Percentiles rank a stretch among this genome's conserved stretches.
These are phyloP conservation scores for Isichthys henryi DNA, from an alignment of 2,113 vertebrate genomes.

Conservation along the genomic window DNA sequence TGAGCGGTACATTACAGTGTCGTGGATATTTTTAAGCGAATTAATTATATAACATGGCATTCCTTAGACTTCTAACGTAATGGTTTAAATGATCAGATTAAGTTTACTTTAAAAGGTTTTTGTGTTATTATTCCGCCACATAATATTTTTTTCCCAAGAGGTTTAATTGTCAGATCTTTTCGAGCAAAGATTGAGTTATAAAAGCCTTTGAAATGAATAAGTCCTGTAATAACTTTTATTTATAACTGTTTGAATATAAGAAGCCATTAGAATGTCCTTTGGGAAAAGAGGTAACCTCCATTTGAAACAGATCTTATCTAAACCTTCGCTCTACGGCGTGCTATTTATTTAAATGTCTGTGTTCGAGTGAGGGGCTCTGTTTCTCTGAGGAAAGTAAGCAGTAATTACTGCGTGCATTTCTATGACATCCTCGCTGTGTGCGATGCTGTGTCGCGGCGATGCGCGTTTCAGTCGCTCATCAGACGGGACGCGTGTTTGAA, in stretches of 20 bases:
- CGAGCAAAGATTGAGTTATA: neutral
- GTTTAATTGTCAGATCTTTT: neutral
- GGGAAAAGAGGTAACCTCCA: constrained; percentile 1
- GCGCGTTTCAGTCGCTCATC: neutral
- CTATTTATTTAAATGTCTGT: constrained; percentile 16
- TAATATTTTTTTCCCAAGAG: neutral
- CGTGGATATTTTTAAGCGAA: neutral
- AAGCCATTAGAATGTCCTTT: constrained; percentile 16
- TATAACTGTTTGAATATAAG: constrained; percentile 15
- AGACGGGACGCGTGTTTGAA: neutral
- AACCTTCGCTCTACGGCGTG: neutral
- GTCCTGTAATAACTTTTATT: constrained; percentile 4
- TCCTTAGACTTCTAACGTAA: neutral
- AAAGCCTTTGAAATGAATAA: neutral
- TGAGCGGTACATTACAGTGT: neutral
- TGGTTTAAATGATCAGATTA: neutral
- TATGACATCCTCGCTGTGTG: neutral
- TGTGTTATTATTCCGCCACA: neutral
- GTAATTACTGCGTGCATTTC: constrained; percentile 8
- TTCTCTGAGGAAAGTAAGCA: neutral
- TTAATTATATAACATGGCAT: neutral
- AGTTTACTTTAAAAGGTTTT: constrained; percentile 3
- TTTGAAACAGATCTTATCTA: constrained; percentile 16
- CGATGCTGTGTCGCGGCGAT: neutral
- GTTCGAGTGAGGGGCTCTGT: neutral